Conservation (phyloP, 2,888 invertebrate genomes). For the Eupeodes luniger region DNA sequence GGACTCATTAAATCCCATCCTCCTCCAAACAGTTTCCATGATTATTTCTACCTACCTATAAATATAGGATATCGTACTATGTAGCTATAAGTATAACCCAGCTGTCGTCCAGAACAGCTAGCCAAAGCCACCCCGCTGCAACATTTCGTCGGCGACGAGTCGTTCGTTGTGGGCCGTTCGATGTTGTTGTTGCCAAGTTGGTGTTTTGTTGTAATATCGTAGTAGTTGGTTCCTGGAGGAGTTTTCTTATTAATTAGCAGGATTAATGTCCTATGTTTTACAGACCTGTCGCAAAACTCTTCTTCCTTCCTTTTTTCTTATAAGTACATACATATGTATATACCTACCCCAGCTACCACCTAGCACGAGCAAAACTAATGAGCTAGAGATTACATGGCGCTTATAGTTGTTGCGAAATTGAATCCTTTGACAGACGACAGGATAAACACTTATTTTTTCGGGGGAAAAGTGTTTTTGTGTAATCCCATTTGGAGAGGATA, state of each 20-base stretch:
- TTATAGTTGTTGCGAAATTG: slow-evolving; percentile 62
- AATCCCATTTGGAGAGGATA: slow-evolving; percentile 32
- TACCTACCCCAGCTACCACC: too few relatives aligned
- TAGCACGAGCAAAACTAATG: slow-evolving; percentile 56
- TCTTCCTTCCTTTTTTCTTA: background rate
- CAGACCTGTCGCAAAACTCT: slow-evolving; percentile 49
- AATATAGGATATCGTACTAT: slow-evolving; percentile 13
- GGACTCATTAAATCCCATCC: slow-evolving; percentile 56
- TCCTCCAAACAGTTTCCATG: slow-evolving; percentile 23
- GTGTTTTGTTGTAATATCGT: background rate
- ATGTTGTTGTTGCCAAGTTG: background rate
- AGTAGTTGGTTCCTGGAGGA: slow-evolving; percentile 32
- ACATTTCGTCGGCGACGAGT: background rate
- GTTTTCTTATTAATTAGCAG: slow-evolving; percentile 62
- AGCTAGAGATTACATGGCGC: slow-evolving; percentile 63
- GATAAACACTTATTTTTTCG: slow-evolving; percentile 53
- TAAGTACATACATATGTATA: background rate
- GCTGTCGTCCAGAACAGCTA: slow-evolving; percentile 9
- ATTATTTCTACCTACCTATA: background rate
- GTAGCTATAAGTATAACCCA: slow-evolving; percentile 1
- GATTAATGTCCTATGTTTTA: slow-evolving; percentile 65
- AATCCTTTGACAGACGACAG: slow-evolving; percentile 68
- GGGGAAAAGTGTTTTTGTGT: slow-evolving; percentile 31
- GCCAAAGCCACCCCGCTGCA: slow-evolving; percentile 13
- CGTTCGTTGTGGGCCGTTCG: background rate